Base-by-base conservation (phyloP, 2,797 vertebrate species). In the Gorsachius magnificus region DNA sequence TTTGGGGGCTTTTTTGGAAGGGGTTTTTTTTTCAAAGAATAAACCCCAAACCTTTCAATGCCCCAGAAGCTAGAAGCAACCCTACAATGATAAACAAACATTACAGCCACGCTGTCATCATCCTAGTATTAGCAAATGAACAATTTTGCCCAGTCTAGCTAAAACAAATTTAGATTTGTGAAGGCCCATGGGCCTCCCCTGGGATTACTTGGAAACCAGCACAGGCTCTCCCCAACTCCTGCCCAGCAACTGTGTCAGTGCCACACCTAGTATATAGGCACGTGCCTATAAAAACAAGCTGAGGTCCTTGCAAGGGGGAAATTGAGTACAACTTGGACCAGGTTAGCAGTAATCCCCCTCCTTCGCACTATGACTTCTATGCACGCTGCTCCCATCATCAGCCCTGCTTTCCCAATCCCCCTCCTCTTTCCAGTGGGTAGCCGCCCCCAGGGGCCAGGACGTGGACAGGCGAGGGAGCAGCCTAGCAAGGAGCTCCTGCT, bases 351-450 rank as follows among this genome's bases (percentile, higher is more conserved):
- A 83, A 83, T 38, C 35, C 24, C 75, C 26, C n/a, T 46, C 45
- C 43, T 54, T 54, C 3, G 2, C 28, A 3, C 38, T 19, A 33
- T 2, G 3, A 69, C 20, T 57, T 1, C 35, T 10, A 25, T 7
- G n/a, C 43, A 29, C 3, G 21, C n/a, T 0, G 1, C 19, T 72
- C 24, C 35, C 0, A 1, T 5, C 16, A 35, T 46, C 58, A 35
- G 43, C 43, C 33, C 35, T 25, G 53, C n/a, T 66, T 92, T 89
- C 51, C 75, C 29, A 45, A 24, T 68, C n/a, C 26, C 57, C 38
- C 74, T 93, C 53, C 71, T 56, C 84, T 71, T 91, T 53, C 76
- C 76, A 64, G 43, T 0, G 43, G 31, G 16, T 8, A 50, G 38
- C 16, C 0, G 3, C 33, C 53, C 6, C 0, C 12, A 33, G 72